Evolutionary conservation across 2,888 invertebrate genomes (phyloP).

Genomic region (Amiota mariae): DNA sequence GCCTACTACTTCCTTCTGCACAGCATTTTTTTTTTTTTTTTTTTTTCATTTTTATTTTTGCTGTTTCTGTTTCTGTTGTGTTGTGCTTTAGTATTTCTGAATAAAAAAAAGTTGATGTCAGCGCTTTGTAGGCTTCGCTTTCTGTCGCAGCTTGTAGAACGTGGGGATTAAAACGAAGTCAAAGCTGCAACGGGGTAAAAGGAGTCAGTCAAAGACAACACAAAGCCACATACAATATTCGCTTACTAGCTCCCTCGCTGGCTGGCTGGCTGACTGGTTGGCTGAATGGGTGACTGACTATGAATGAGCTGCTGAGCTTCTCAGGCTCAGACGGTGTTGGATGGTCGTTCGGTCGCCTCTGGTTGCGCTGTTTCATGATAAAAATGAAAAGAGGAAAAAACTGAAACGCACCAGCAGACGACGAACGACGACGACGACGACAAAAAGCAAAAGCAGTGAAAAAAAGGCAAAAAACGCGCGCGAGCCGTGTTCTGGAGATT

Average conservation of each 20-base stretch:
- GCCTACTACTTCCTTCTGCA: conserved; percentile 31
- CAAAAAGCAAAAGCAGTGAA: no score
- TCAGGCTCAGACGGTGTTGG: conserved; percentile 35
- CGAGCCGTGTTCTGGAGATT: conserved; percentile 74
- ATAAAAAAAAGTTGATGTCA: neutral
- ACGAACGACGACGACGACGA: conserved; percentile 32
- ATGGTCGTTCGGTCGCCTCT: no score
- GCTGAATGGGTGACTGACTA: conserved; percentile 45
- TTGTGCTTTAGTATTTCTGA: no score
- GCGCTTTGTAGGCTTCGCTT: conserved; percentile 9
- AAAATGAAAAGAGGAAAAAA: conserved; percentile 34
- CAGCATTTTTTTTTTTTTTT: neutral
- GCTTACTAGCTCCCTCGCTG: conserved; percentile 8
- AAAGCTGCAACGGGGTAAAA: conserved; percentile 47
- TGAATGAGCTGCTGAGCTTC: conserved; percentile 41
- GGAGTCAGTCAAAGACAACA: conserved; percentile 13
- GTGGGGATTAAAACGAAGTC: conserved; percentile 55
- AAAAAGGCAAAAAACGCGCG: conserved; percentile 45
- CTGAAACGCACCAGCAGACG: conserved; percentile 39
- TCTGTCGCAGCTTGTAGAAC: conserved; percentile 27
- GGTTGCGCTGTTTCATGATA: conserved; percentile 1
- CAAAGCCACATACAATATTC: conserved; percentile 3
- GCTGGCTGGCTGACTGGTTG: conserved; percentile 36
- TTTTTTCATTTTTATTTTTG: conserved; percentile 22
- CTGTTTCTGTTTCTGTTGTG: conserved; percentile 32